Evolutionary conservation across 2,113 vertebrate genomes (phyloP).

Genomic region (Trogon surrucura): DNA sequence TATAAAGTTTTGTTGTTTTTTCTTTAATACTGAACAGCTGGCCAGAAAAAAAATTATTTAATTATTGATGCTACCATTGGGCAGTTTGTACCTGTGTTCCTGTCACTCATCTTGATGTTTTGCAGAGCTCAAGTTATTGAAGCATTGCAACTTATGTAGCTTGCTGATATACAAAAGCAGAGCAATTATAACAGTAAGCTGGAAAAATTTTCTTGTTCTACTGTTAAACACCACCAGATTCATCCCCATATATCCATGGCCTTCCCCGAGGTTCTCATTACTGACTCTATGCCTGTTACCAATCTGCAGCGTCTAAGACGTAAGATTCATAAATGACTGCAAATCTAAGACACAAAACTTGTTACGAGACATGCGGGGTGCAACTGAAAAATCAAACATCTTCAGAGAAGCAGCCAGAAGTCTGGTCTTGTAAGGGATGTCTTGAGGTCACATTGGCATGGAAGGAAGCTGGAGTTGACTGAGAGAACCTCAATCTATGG

Average conservation of each 20-base stretch:
- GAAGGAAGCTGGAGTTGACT: not conserved
- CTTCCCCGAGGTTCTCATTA: not conserved
- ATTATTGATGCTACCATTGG: not conserved
- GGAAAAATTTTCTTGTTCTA: not conserved
- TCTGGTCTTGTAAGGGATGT: not conserved
- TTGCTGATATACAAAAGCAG: not conserved
- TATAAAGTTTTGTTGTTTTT: not conserved
- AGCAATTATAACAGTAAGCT: not conserved
- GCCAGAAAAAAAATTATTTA: not conserved
- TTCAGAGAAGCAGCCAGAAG: not conserved
- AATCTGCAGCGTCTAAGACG: not conserved
- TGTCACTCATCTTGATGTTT: not conserved
- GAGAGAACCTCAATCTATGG: not conserved
- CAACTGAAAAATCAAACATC: not conserved
- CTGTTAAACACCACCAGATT: not conserved
- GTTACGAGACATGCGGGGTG: not conserved
- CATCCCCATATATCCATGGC: not conserved
- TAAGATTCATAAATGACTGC: not conserved
- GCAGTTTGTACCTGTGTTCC: not conserved
- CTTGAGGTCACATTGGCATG: not conserved
- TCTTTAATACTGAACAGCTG: not conserved
- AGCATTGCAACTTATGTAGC: not conserved
- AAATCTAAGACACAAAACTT: not conserved
- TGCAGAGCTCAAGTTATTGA: not conserved
- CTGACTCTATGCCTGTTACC: not conserved